These are phyloP conservation scores for Cololabis saira DNA, from an alignment of 2,113 vertebrate species.

Conservation along the genomic window DNA sequence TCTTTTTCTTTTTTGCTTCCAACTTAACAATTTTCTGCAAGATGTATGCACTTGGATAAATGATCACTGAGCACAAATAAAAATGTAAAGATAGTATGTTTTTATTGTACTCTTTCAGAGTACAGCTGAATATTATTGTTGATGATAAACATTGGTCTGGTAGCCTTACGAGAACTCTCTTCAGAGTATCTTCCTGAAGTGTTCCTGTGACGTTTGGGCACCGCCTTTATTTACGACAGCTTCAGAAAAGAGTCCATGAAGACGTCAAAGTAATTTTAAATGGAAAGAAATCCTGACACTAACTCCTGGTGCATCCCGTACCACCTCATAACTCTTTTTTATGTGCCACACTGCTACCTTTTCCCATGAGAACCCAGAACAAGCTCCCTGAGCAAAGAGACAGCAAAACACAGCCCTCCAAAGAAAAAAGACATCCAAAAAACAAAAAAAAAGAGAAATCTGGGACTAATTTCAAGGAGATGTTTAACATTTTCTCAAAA, in stretches of 20 bases:
- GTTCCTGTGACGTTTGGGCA: conserved; percentile 26
- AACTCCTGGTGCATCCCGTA: conserved; percentile 61
- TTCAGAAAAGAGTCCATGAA: conserved; percentile 59
- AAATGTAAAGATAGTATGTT: no score
- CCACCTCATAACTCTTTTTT: conserved; percentile 78
- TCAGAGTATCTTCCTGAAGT: conserved; percentile 43
- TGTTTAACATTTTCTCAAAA: conserved; percentile 7
- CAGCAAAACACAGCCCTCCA: not conserved
- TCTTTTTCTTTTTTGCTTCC: not conserved
- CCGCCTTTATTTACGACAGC: conserved; percentile 52
- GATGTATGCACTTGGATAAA: no score
- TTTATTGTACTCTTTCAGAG: no score
- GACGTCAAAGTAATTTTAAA: conserved; percentile 72
- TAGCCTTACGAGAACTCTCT: conserved; percentile 6
- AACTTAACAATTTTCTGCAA: no score
- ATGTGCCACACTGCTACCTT: conserved; percentile 70
- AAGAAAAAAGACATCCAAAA: conserved; percentile 13
- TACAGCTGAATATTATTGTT: conserved; percentile 36
- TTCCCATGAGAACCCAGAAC: conserved; percentile 73
- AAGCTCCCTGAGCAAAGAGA: conserved; percentile 11
- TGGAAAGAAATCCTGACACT: conserved; percentile 71
- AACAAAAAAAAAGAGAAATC: not conserved
- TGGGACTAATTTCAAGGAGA: conserved; percentile 27
- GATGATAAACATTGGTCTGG: conserved; percentile 19
- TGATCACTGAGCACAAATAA: no score